Evolutionary conservation across 2,113 vertebrate species (phyloP), one percentile per base, ranked within the genome.

Genomic region (Tachycineta bicolor): DNA sequence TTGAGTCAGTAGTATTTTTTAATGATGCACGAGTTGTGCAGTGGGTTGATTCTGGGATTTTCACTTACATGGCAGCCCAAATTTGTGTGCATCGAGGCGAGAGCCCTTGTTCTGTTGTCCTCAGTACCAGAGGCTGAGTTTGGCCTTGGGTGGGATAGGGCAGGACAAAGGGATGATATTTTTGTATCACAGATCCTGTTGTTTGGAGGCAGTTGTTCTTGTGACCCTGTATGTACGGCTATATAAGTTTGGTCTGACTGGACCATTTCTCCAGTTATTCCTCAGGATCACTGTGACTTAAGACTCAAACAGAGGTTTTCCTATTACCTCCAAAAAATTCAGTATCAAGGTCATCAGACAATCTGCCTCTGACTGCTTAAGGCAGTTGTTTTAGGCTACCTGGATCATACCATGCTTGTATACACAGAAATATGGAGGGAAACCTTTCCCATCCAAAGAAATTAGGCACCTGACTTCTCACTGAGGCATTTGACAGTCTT

Each of bases 311-410:
- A 19, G 25, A 18, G 39, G 3, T 39, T 92, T 92, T 93, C 50
- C 46, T 41, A 20, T 83, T 73, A 80, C 92, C 43, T 94, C 52
- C 16, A 47, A 55, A 88, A 84, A 53, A 74, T 52, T 70, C 7
- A 34, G 3, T 83, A 52, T 74, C n/a, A 70, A 92, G 63, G 82
- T 97, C 82, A 49, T 75, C 62, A 49, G n/a, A 73, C 59, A 67
- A 74, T 77, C 76, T 95, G 85, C 49, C 47, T 91, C 74, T 52
- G 53, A 37, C 49, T 91, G 79, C 59, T 93, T 50, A 22, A 76
- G 25, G 55, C 71, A 63, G 63, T 93, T 93, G 88, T 88, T 97
- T 94, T 59, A 43, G 55, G 75, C 76, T 88, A 41, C 39, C 13
- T 79, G 74, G 74, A 41, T 96, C 84, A 76, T 53, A 39, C 63